Base-by-base conservation (phyloP, 2,888 invertebrate species). In the Acanthosepion esculentum region DNA sequence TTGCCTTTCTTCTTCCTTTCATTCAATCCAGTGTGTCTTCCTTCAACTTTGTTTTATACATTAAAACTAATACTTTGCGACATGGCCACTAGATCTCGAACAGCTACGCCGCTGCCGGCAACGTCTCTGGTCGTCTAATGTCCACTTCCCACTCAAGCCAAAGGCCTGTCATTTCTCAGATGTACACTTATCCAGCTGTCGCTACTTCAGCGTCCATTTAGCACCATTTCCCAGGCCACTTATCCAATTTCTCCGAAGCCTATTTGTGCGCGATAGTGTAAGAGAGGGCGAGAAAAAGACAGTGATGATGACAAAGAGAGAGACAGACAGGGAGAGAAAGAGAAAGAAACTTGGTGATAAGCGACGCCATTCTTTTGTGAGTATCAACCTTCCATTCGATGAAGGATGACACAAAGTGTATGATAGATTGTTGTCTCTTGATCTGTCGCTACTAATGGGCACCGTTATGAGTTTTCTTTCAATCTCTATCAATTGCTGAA, bases 341-440 rank as follows among this genome's bases (percentile, higher is more conserved):
- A 5, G 0, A 59, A 26, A 59, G n/a, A n/a, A 78, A 78, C 33
- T 1, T 33, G n/a, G n/a, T n/a, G 18, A 78, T 78, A 12, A 78
- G 78, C n/a, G 33, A 78, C 78, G 15, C 18, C 78, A 33, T 78
- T 78, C 78, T 33, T 78, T 78, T 78, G 10, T 33, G 78, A 78
- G 59, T 59, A 59, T 20, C 59, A 59, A 59, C 59, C 59, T 59
- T 59, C n/a, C 78, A 78, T n/a, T 78, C 78, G n/a, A 78, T 78
- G n/a, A 12, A n/a, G 15, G 78, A n/a, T 78, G 78, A n/a, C 78
- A 78, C 78, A 12, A 33, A 78, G 33, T 18, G 12, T 10, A 78
- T 78, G 78, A 78, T 78, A 78, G n/a, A 78, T 78, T 78, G n/a
- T n/a, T n/a, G 78, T 78, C 78, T 78, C n/a, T n/a, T 78, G 78